Percentiles rank a stretch among this genome's conserved stretches.
Conservation (phyloP, 1,140 invertebrate genomes). For the Cyclargus thomasi region DNA sequence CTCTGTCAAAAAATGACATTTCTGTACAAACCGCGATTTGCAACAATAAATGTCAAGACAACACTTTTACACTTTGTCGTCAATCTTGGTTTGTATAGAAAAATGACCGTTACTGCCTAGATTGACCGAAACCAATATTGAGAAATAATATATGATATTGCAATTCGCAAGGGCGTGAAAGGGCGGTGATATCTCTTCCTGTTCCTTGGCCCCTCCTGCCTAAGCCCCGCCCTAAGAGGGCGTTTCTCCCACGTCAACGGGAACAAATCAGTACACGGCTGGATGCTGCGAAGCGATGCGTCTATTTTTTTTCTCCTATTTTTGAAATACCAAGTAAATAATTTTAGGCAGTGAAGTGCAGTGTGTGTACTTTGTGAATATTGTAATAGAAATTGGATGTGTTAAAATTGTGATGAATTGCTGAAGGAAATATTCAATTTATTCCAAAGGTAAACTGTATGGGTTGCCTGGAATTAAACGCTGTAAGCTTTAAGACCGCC, state of each 20-base stretch:
- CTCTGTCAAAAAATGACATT: too few species aligned
- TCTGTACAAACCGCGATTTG: too few species aligned
- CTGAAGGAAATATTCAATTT: neutral
- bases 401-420: neutral
- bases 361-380: neutral
- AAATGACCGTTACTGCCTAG: too few species aligned
- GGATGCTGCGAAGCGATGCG: constrained; percentile 3
- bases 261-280: neutral
- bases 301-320: neutral
- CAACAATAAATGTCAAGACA: too few species aligned
- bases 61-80: too few species aligned
- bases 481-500: too few species aligned
- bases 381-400: neutral
- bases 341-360: neutral
- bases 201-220: neutral
- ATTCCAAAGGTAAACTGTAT: neutral
- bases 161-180: too few species aligned
- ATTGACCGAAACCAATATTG: too few species aligned
- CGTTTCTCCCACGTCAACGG: neutral
- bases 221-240: neutral
- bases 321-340: neutral
- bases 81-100: too few species aligned
- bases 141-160: too few species aligned
- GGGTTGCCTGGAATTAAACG: too few species aligned
- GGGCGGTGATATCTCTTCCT: too few species aligned